A percentile compares a stretch with the other conserved stretches of the same genome.
Conservation (phyloP, 37 sponge, comb jelly and placozoan genomes). For the Halisarca cf. caerulea region DNA sequence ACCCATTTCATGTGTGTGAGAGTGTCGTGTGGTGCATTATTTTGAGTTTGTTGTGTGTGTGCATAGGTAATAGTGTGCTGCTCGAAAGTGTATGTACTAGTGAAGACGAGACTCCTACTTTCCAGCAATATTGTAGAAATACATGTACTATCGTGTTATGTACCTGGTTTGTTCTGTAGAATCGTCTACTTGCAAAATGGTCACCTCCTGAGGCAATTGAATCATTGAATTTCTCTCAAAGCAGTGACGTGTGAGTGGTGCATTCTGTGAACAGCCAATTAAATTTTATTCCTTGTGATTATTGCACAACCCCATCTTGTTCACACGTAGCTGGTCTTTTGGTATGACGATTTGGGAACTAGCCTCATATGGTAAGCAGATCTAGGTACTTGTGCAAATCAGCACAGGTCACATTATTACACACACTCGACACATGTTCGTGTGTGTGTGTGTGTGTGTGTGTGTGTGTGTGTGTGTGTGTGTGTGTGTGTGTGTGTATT, state of each 20-base stretch:
- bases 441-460: not conserved
- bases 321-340: constrained; percentile 11
- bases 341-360: constrained; percentile 18
- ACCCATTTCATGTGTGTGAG: too few species aligned
- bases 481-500: too few species aligned
- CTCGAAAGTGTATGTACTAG: not conserved
- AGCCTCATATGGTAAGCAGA: constrained; percentile 6
- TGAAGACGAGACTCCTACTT: too few species aligned
- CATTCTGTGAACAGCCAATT: too few species aligned
- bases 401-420: not conserved
- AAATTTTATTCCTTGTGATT: not conserved
- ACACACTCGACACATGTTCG: not conserved
- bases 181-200: not conserved
- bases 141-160: too few species aligned
- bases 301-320: not conserved
- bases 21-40: too few species aligned
- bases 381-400: not conserved
- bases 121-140: too few species aligned
- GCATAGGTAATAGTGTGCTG: not conserved
- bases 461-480: too few species aligned
- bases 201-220: constrained; percentile 20
- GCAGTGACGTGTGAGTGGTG: constrained; percentile 19
- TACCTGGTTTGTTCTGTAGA: not conserved
- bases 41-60: not conserved
- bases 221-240: not conserved